Evolutionary conservation across 1,140 invertebrate species (phyloP).

Genomic region (Phocides pigmalion): DNA sequence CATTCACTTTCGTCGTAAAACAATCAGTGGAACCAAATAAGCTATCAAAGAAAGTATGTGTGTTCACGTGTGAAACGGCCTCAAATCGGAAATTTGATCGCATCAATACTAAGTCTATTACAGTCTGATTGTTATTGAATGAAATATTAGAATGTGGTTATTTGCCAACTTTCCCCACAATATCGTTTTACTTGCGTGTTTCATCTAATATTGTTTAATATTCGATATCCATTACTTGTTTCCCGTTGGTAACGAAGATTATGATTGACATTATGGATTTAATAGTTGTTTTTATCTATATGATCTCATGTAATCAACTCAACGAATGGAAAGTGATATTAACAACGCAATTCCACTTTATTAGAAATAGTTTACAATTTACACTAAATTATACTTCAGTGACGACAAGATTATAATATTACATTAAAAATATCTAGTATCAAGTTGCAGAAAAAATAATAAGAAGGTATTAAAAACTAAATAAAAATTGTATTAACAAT

Average conservation of each 20-base stretch:
- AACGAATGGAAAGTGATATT: slow-evolving; percentile 15
- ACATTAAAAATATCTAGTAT: too few species aligned
- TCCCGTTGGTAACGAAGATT: slow-evolving; percentile 21
- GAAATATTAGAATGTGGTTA: slow-evolving; percentile 35
- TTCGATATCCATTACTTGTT: slow-evolving; percentile 12
- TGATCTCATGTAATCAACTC: slow-evolving; percentile 7
- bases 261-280: slow-evolving; percentile 18
- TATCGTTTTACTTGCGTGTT: slow-evolving; percentile 26
- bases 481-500: too few species aligned
- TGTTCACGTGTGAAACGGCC: slow-evolving; percentile 15
- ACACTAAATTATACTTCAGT: too few species aligned
- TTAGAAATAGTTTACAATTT: neutral
- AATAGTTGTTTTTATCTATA: slow-evolving; percentile 8
- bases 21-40: slow-evolving; percentile 7
- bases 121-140: slow-evolving; percentile 23
- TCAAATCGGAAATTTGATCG: slow-evolving; percentile 13
- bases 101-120: neutral
- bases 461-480: too few species aligned
- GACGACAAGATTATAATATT: too few species aligned
- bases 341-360: slow-evolving; percentile 4
- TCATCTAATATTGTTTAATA: slow-evolving; percentile 25
- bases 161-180: slow-evolving; percentile 12
- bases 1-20: slow-evolving; percentile 7
- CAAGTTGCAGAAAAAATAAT: too few species aligned
- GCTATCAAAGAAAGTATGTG: slow-evolving; percentile 16